These are phyloP conservation scores for Tarsius wallacei DNA, from an alignment of 2,797 vertebrate species.

Conservation along the genomic window DNA sequence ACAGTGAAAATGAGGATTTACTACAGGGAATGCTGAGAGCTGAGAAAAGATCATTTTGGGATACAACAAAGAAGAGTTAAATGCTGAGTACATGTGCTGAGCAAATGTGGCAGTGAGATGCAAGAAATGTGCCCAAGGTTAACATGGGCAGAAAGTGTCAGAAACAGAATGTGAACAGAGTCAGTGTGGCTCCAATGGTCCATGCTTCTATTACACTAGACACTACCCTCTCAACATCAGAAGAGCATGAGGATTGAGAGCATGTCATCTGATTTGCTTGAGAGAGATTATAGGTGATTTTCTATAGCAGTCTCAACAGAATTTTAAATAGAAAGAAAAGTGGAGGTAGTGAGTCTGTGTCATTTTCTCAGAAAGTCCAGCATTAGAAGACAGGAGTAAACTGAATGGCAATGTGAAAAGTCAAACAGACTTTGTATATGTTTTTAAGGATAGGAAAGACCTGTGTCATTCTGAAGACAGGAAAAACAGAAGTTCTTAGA, in stretches of 20 bases:
- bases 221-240: not conserved
- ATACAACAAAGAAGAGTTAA: conserved; percentile 11
- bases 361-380: not conserved
- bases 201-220: not conserved
- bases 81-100: not conserved
- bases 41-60: not conserved
- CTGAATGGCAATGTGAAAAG: not conserved
- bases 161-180: not conserved
- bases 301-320: not conserved
- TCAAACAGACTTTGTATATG: not conserved
- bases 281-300: not conserved
- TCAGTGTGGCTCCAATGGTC: not conserved
- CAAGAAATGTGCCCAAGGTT: not conserved
- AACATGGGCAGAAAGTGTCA: not conserved
- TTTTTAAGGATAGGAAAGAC: not conserved
- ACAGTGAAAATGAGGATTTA: conserved; percentile 33
- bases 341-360: not conserved
- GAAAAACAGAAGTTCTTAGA: not conserved
- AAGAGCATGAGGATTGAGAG: not conserved
- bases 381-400: not conserved
- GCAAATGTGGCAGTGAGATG: not conserved
- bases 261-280: not conserved
- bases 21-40: not conserved
- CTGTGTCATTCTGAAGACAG: not conserved
- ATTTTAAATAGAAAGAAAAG: not conserved